Conservation (phyloP, 2,888 invertebrate genomes). For the Portevinia maculata region DNA sequence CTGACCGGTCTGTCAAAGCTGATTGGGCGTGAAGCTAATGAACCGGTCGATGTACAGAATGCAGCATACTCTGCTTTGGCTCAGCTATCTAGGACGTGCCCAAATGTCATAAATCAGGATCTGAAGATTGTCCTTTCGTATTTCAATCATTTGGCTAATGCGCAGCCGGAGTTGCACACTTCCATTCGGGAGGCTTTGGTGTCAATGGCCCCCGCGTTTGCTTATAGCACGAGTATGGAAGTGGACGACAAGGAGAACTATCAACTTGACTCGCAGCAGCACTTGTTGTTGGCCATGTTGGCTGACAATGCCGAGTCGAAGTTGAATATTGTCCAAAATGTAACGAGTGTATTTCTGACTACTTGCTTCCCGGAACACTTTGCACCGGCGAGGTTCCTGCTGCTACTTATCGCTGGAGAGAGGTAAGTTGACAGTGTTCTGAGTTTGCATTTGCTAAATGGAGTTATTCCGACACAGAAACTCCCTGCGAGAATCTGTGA, state of each 20-base stretch:
- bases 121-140: slow-evolving; percentile 83
- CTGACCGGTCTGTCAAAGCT: slow-evolving; percentile 81
- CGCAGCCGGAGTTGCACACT: slow-evolving; percentile 84
- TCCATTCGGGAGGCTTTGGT: slow-evolving; percentile 88
- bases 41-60: slow-evolving; percentile 83
- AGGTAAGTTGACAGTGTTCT: slow-evolving; percentile 84
- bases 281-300: slow-evolving; percentile 86
- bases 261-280: slow-evolving; percentile 81
- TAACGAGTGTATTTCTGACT: slow-evolving; percentile 91
- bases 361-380: slow-evolving; percentile 92
- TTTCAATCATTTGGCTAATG: slow-evolving; percentile 81
- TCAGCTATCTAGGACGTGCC: slow-evolving; percentile 84
- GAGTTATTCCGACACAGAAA: slow-evolving; percentile 76
- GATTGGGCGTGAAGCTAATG: slow-evolving; percentile 80
- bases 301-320: slow-evolving; percentile 90
- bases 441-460: neutral
- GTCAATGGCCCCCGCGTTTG: slow-evolving; percentile 87
- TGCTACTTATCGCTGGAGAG: slow-evolving; percentile 93
- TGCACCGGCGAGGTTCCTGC: slow-evolving; percentile 91
- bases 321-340: slow-evolving; percentile 91
- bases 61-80: slow-evolving; percentile 82
- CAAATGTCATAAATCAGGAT: slow-evolving; percentile 87
- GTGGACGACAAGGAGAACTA: slow-evolving; percentile 77
- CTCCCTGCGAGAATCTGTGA: slow-evolving; percentile 81
- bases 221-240: slow-evolving; percentile 78